phyloP scores from a whole-genome alignment of 64 coral and sea anemone genomes.

The Montipora efflorescens region DNA sequence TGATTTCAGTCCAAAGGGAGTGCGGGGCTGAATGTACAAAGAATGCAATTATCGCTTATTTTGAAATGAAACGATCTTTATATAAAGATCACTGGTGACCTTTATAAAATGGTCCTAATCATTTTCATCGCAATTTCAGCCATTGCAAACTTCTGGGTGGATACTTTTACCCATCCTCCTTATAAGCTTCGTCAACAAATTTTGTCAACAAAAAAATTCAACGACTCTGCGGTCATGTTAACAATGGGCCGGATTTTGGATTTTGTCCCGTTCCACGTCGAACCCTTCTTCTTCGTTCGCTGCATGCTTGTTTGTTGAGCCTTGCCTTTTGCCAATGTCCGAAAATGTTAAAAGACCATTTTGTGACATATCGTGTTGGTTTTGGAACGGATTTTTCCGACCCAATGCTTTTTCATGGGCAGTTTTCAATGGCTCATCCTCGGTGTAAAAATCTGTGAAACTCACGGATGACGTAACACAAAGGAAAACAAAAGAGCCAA shows the following conservation, averaged over 20 bases:
- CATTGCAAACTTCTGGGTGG: not conserved
- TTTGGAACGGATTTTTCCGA: conserved; percentile 35
- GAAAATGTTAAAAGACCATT: conserved; percentile 46
- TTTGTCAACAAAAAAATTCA: conserved; percentile 57
- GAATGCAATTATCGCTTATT: not conserved
- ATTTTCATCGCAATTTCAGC: not conserved
- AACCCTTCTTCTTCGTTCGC: conserved; percentile 50
- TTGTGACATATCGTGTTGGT: conserved; percentile 31
- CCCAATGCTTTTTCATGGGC: too few species aligned
- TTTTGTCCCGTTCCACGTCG: conserved; percentile 48
- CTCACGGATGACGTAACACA: too few species aligned
- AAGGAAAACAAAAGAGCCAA: too few species aligned
- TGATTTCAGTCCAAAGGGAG: not conserved
- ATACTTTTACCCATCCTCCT: not conserved
- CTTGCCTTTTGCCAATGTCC: conserved; percentile 56
- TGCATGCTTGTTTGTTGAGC: conserved; percentile 54
- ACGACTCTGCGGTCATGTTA: conserved; percentile 49
- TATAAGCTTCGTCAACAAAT: conserved; percentile 51
- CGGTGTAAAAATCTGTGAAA: too few species aligned
- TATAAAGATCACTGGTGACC: not conserved
- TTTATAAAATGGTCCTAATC: not conserved
- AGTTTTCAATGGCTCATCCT: too few species aligned
- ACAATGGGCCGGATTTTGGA: conserved; percentile 51
- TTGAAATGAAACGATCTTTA: not conserved
- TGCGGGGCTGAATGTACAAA: not conserved